Evolutionary conservation across 2,888 invertebrate genomes (phyloP).

Genomic region (Drosophila mulleri): DNA sequence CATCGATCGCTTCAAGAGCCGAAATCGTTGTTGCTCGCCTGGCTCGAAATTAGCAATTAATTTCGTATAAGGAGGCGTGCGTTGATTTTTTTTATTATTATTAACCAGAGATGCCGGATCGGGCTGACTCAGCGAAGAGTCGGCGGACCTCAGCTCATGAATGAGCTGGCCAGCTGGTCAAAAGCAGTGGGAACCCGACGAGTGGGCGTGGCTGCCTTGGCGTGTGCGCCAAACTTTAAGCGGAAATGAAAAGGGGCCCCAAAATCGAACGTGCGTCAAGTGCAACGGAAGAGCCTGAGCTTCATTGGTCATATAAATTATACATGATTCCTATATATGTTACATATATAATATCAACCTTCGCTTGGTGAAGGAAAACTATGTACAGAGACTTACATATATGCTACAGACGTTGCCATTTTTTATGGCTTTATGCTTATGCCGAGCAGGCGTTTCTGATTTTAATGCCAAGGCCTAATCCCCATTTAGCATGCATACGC

Average conservation of each 20-base stretch:
- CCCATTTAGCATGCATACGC: conserved; percentile 70
- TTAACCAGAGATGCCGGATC: conserved; percentile 29
- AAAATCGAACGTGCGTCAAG: conserved; percentile 41
- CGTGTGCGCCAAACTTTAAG: conserved; percentile 27
- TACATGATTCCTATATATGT: too few species aligned
- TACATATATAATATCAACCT: neutral
- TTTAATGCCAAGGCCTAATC: conserved; percentile 53
- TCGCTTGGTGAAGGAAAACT: neutral
- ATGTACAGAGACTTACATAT: neutral
- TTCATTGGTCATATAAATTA: neutral
- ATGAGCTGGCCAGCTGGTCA: conserved; percentile 31
- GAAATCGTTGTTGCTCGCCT: conserved; percentile 37
- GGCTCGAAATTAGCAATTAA: conserved; percentile 74
- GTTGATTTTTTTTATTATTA: conserved; percentile 57
- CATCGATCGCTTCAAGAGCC: conserved; percentile 61
- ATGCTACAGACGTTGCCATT: neutral
- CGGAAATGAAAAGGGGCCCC: conserved; percentile 46
- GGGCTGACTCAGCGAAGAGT: conserved; percentile 42
- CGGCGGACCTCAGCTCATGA: conserved; percentile 5
- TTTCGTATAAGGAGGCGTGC: conserved; percentile 56
- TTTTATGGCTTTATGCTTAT: neutral
- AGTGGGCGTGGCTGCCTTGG: conserved; percentile 34
- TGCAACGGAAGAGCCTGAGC: conserved; percentile 23
- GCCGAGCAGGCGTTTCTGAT: conserved; percentile 15
- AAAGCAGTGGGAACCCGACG: conserved; percentile 14